A percentile compares a stretch with the other conserved stretches of the same genome.
Conservation (phyloP, 2,888 invertebrate species). For the Tipula unca region DNA sequence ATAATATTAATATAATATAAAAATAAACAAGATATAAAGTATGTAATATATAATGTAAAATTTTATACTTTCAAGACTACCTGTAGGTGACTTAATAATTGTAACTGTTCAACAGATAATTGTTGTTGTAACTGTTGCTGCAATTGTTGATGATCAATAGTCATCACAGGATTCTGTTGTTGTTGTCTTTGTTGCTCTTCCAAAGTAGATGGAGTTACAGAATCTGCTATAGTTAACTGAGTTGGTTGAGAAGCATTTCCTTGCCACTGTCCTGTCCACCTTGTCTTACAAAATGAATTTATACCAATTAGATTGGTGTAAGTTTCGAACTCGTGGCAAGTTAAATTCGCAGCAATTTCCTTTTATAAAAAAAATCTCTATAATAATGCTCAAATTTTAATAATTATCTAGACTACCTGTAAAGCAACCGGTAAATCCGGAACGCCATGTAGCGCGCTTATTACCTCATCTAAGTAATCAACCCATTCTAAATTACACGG, state of each 20-base stretch:
- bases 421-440: constrained; percentile 33
- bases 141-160: constrained; percentile 41
- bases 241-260: constrained; percentile 29
- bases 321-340: constrained; percentile 40
- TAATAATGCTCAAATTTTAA: background rate
- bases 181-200: constrained; percentile 31
- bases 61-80: constrained; percentile 27
- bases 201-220: constrained; percentile 24
- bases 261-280: constrained; percentile 38
- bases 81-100: constrained; percentile 41
- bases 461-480: constrained; percentile 41
- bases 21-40: no score
- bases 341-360: constrained; percentile 41
- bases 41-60: no score
- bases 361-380: constrained; percentile 24
- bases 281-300: constrained; percentile 41
- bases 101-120: constrained; percentile 40
- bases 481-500: constrained; percentile 31
- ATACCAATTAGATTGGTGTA: constrained; percentile 33
- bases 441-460: constrained; percentile 37
- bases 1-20: background rate
- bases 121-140: constrained; percentile 43
- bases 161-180: constrained; percentile 35
- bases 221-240: constrained; percentile 20
- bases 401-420: constrained; percentile 30